These are phyloP conservation scores for Sinosuthora webbiana DNA, from an alignment of 2,113 vertebrate species.

Conservation along the genomic window DNA sequence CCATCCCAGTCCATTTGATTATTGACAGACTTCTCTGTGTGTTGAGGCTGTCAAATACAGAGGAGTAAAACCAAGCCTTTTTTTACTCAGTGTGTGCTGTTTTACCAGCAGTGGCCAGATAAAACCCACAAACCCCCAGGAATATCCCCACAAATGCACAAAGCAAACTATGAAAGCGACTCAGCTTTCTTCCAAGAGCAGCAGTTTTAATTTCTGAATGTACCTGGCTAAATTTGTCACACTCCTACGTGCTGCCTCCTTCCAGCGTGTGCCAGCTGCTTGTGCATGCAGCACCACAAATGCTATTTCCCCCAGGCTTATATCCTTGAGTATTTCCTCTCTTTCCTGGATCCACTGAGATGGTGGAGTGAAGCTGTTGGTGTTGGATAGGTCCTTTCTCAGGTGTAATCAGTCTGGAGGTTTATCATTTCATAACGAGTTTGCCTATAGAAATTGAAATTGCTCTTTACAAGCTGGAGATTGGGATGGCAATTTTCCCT, in stretches of 20 bases:
- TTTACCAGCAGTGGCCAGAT: background rate
- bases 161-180: background rate
- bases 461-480: background rate
- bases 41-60: background rate
- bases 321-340: background rate
- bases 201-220: background rate
- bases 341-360: background rate
- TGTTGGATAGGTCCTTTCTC: background rate
- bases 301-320: background rate
- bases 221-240: background rate
- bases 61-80: background rate
- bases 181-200: background rate
- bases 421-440: background rate
- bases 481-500: background rate
- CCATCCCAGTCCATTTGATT: background rate
- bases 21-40: background rate
- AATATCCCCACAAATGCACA: background rate
- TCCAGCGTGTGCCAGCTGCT: background rate
- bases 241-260: background rate
- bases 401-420: background rate
- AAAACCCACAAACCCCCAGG: background rate
- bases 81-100: background rate
- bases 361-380: background rate
- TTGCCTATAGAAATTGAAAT: background rate
- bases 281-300: background rate